Percentiles rank a stretch among this genome's conserved stretches.
Conservation (phyloP, 2,888 invertebrate genomes). For the Pteria penguin region DNA sequence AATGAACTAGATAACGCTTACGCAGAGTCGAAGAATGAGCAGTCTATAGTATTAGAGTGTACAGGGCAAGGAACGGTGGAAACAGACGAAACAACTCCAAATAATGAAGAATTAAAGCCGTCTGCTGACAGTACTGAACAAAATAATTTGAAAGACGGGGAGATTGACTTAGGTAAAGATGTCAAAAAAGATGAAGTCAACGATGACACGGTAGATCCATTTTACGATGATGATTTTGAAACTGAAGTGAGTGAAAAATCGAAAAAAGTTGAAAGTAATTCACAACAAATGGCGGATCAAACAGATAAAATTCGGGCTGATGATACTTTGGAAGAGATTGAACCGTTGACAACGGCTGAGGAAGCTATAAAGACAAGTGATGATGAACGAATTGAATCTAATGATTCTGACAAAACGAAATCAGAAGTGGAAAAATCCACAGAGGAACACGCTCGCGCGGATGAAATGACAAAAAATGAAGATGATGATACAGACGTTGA, state of each 20-base stretch:
- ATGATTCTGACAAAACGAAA: conserved; percentile 32
- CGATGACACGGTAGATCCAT: background rate
- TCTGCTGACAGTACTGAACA: background rate
- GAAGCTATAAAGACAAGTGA: background rate
- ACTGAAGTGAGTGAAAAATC: background rate
- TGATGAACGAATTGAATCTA: conserved; percentile 8
- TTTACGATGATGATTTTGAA: conserved; percentile 8
- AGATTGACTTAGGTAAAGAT: background rate
- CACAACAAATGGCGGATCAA: background rate
- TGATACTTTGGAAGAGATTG: conserved; percentile 18
- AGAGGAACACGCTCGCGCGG: conserved; percentile 30
- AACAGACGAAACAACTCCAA: too few species aligned
- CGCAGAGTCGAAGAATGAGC: too few species aligned
- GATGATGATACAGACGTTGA: conserved; percentile 36
- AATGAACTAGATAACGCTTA: background rate
- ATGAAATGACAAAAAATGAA: conserved; percentile 11
- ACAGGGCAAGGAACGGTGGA: too few species aligned
- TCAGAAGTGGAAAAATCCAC: conserved; percentile 28
- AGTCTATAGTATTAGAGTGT: too few species aligned
- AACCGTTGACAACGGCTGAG: conserved; percentile 16
- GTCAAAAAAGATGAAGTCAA: background rate
- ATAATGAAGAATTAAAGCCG: background rate
- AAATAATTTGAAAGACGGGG: background rate
- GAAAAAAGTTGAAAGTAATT: background rate
- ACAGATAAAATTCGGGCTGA: background rate